Evolutionary conservation across 2,888 invertebrate species (phyloP).

Genomic region (Uropetala carovei): DNA sequence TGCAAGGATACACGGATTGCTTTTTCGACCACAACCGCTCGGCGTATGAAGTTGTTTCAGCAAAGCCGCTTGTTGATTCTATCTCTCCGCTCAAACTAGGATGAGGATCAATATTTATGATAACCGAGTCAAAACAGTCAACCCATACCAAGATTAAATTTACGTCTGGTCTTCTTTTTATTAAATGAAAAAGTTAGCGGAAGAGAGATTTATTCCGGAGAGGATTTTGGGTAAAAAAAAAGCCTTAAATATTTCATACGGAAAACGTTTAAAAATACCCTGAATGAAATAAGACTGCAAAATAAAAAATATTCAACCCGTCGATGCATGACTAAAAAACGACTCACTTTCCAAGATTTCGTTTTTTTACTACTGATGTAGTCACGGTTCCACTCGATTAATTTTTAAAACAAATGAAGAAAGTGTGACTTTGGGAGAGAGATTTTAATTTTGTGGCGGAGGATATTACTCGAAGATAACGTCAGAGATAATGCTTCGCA

Average conservation of each 20-base stretch:
- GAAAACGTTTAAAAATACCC: background rate
- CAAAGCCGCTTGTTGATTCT: slow-evolving; percentile 32
- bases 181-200: too few species aligned
- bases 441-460: background rate
- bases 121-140: slow-evolving; percentile 28
- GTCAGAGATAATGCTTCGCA: background rate
- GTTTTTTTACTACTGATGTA: background rate
- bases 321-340: background rate
- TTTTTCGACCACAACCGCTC: slow-evolving; percentile 19
- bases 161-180: background rate
- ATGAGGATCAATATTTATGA: slow-evolving; percentile 26
- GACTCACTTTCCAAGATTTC: background rate
- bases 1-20: slow-evolving; percentile 14
- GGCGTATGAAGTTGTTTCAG: slow-evolving; percentile 1
- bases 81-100: slow-evolving; percentile 7
- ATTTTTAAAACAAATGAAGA: background rate
- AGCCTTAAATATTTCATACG: background rate
- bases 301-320: background rate
- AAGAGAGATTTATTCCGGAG: background rate
- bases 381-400: background rate
- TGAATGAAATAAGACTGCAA: background rate
- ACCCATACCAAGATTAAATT: slow-evolving; percentile 20
- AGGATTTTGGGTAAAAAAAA: background rate
- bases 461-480: background rate
- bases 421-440: background rate